A percentile compares a stretch with the other conserved stretches of the same genome.
Conservation (phyloP, 2,888 invertebrate species). For the Erannis defoliaria region DNA sequence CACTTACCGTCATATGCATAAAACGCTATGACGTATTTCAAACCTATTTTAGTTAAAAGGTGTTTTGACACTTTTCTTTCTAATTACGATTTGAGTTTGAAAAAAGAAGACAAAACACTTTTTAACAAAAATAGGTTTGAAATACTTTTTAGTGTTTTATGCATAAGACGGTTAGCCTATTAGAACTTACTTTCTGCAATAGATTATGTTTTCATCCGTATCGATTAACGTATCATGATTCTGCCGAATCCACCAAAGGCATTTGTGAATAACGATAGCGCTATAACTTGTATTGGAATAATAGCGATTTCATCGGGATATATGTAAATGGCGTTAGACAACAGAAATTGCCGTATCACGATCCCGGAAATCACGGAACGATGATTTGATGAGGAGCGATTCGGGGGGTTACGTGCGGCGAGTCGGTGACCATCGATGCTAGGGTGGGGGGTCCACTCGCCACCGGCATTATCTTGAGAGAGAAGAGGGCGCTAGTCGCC, state of each 20-base stretch:
- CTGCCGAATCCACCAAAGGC: constrained; percentile 12
- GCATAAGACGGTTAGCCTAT: too few relatives aligned
- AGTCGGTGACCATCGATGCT: constrained; percentile 58
- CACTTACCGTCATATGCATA: too few relatives aligned
- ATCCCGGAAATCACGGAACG: constrained; percentile 45
- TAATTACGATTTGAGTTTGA: too few relatives aligned
- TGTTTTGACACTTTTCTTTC: too few relatives aligned
- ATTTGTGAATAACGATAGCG: constrained; percentile 18
- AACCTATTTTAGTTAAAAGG: too few relatives aligned
- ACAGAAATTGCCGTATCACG: constrained; percentile 48
- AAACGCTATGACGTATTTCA: too few relatives aligned
- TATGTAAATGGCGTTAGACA: constrained; percentile 46
- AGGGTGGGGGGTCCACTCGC: constrained; percentile 15
- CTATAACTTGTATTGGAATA: constrained; percentile 35
- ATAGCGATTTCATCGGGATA: constrained; percentile 41
- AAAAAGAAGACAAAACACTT: too few relatives aligned
- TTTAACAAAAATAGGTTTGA: too few relatives aligned
- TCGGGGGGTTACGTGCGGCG: constrained; percentile 38
- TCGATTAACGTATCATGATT: constrained; percentile 18
- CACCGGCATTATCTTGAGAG: constrained; percentile 74
- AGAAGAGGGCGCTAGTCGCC: constrained; percentile 69
- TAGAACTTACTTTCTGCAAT: too few relatives aligned
- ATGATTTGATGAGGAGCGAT: constrained; percentile 54
- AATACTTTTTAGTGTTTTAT: too few relatives aligned
- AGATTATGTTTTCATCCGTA: constrained; percentile 2